phyloP scores from a whole-genome alignment of 2,888 invertebrate species.

The Callimorpha dominula region DNA sequence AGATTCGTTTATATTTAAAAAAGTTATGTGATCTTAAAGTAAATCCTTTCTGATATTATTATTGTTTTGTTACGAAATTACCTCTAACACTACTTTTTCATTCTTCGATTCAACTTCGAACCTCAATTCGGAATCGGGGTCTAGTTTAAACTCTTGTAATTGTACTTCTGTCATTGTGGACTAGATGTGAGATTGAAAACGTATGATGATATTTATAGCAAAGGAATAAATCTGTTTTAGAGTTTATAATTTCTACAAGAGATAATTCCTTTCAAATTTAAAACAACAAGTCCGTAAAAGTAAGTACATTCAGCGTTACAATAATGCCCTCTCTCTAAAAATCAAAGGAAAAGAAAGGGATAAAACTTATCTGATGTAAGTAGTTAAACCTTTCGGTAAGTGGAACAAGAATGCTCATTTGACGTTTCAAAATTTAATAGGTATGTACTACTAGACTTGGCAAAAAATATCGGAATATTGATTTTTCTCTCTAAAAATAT shows the following conservation, averaged over 20 bases:
- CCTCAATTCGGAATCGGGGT: slow-evolving; percentile 95
- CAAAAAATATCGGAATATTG: no score
- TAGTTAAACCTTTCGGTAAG: neutral
- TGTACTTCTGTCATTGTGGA: slow-evolving; percentile 81
- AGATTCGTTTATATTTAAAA: neutral
- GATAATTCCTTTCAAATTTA: neutral
- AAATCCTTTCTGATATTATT: neutral
- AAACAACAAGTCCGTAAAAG: neutral
- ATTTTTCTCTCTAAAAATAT: no score
- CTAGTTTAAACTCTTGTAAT: slow-evolving; percentile 92
- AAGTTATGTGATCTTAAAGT: neutral
- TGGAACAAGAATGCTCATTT: neutral
- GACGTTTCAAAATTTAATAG: neutral
- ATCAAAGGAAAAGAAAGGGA: neutral
- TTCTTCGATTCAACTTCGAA: slow-evolving; percentile 97
- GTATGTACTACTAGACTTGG: no score
- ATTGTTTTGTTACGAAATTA: slow-evolving; percentile 56
- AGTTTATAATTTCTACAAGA: neutral
- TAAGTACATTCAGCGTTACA: neutral
- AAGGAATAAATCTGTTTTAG: neutral
- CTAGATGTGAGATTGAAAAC: neutral
- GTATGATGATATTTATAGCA: neutral
- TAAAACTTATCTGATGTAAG: neutral
- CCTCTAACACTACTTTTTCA: slow-evolving; percentile 93
- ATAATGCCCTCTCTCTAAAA: neutral